Evolutionary conservation across 2,113 vertebrate species (phyloP).

Genomic region (Pseudonaja textilis): DNA sequence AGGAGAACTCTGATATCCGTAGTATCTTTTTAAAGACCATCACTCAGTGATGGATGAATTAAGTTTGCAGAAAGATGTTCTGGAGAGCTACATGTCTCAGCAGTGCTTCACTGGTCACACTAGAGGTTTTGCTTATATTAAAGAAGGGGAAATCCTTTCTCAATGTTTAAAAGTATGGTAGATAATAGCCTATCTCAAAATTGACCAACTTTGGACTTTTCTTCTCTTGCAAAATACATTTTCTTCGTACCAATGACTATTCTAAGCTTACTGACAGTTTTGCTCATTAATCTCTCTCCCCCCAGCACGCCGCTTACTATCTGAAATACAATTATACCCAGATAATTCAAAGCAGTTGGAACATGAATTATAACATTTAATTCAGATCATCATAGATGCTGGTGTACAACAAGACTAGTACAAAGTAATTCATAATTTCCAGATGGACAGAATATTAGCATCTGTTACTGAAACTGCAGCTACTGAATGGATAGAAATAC

Average conservation of each 20-base stretch:
- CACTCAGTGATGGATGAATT: not conserved
- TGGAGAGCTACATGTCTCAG: not conserved
- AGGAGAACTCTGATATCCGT: not conserved
- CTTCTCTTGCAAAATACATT: not conserved
- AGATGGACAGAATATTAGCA: constrained; percentile 15
- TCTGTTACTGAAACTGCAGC: not conserved
- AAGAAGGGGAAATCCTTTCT: not conserved
- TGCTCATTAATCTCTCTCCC: not conserved
- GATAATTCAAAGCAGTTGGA: not conserved
- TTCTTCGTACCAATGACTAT: not conserved
- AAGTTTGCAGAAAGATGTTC: not conserved
- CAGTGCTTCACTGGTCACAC: not conserved
- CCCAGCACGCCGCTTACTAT: not conserved
- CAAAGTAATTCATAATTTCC: not conserved
- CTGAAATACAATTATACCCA: not conserved
- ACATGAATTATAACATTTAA: not conserved
- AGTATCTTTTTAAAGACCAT: not conserved
- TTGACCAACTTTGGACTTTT: not conserved
- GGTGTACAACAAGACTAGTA: not conserved
- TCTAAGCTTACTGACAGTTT: not conserved
- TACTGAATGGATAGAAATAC: not conserved
- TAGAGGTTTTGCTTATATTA: not conserved
- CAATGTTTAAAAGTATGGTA: not conserved
- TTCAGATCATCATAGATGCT: constrained; percentile 4
- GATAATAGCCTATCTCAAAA: not conserved